phyloP scores from a whole-genome alignment of 2,797 vertebrate species.

The Erethizon dorsatum region DNA sequence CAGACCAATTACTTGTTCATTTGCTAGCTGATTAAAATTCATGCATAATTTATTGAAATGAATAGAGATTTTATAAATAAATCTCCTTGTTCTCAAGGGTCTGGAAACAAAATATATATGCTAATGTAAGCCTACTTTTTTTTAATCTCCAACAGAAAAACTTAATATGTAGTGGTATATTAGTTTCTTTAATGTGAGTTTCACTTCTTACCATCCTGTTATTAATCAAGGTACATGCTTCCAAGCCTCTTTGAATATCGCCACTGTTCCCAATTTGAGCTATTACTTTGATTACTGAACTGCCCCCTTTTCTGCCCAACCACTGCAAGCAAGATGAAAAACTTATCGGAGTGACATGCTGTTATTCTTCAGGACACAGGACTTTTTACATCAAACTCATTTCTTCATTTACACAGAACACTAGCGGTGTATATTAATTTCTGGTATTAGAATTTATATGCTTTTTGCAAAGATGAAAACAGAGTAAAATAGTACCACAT shows the following conservation, averaged over 20 bases:
- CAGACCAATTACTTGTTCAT: slow-evolving; percentile 92
- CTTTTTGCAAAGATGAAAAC: background rate
- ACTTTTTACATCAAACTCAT: background rate
- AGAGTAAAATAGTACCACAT: background rate
- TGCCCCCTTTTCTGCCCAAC: background rate
- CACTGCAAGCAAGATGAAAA: fast-evolving
- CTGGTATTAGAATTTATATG: background rate
- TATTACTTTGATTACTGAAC: background rate
- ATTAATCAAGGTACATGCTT: slow-evolving; percentile 83
- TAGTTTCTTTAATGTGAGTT: slow-evolving; percentile 86
- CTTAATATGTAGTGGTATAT: slow-evolving; percentile 84
- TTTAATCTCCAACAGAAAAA: slow-evolving; percentile 84
- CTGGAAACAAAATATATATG: slow-evolving; percentile 88
- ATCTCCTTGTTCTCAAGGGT: slow-evolving; percentile 88
- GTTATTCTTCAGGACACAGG: background rate
- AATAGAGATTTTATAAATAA: slow-evolving; percentile 90
- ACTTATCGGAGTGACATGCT: background rate
- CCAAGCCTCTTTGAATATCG: slow-evolving; percentile 70
- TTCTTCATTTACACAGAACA: background rate
- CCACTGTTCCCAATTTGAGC: slow-evolving; percentile 64
- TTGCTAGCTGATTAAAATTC: slow-evolving; percentile 92
- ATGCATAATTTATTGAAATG: slow-evolving; percentile 92
- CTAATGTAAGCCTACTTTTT: slow-evolving; percentile 87
- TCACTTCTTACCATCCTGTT: slow-evolving; percentile 82
- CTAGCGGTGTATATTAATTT: slow-evolving; percentile 44